phyloP scores from a whole-genome alignment of 1,140 invertebrate genomes.

The Pissodes strobi region DNA sequence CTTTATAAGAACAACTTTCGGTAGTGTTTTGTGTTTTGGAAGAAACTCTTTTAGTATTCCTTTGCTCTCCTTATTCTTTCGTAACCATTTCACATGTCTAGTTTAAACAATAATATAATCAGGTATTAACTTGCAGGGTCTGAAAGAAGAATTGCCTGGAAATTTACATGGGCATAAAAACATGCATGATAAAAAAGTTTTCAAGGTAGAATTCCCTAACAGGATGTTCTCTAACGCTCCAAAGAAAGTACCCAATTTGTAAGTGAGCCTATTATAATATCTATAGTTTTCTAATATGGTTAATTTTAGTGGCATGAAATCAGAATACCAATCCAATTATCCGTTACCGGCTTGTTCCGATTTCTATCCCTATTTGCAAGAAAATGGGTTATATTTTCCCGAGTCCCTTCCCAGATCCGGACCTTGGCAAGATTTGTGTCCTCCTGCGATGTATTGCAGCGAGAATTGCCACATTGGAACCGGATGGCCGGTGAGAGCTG shows the following conservation, averaged over 20 bases:
- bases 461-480: constrained; percentile 54
- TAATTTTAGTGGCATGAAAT: constrained; percentile 44
- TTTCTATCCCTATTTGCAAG: constrained; percentile 40
- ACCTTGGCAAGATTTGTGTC: constrained; percentile 47
- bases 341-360: constrained; percentile 41
- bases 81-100: no score
- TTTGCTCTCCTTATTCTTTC: no score
- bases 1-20: no score
- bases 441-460: constrained; percentile 54
- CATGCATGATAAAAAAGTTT: constrained; percentile 26
- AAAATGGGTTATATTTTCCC: constrained; percentile 36
- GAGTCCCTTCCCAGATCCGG: constrained; percentile 40
- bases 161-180: constrained; percentile 5
- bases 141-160: constrained; percentile 11
- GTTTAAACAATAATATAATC: no score
- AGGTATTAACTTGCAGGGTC: constrained; percentile 22
- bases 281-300: neutral
- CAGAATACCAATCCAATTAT: constrained; percentile 46
- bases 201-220: constrained; percentile 18
- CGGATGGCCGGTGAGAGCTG: constrained; percentile 46
- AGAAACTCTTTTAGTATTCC: no score
- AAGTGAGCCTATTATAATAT: no score
- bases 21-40: no score
- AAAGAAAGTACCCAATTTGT: constrained; percentile 42
- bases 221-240: constrained; percentile 28